Evolutionary conservation across 1,140 invertebrate species (phyloP), one percentile per base, ranked within the genome.

Genomic region (Diabrotica undecimpunctata): DNA sequence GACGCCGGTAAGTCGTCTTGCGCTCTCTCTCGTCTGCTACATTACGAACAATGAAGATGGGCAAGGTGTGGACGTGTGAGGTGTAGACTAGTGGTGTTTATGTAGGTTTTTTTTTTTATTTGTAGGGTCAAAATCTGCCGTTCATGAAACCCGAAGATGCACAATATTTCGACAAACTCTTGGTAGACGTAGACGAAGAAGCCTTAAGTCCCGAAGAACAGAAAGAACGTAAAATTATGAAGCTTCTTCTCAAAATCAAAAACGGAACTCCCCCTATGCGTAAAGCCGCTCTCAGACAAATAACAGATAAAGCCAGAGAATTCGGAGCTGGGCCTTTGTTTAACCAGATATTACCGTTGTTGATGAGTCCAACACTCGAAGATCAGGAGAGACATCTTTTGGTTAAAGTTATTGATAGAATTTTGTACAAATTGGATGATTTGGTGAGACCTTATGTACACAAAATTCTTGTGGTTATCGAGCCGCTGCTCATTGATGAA

Each of bases 121-220:
- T 46, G 25, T 46, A 46, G 80, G 82, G 82, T 11, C 84, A 86
- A 75, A 98, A 99, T 83, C 82, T 99, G 60, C 97, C 98, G 12
- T 96, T 99, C 77, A 92, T 99, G 86, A 99, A 99, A 79, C 97
- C 97, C 0, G 98, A 99, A 82, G 98, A 99, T 84, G 95, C 98
- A 35, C 98, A 99, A 80, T 99, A 99, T 83, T 99, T 99, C 81
- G 97, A 99, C 79, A 99, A 99, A 83, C 82, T 99, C 37, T 81
- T 99, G 54, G 87, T 97, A 41, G 97, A 99, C 79, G 96, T 99
- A 7, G 97, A 99, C 80, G 97, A 99, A 82, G 96, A 98, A 74
- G 83, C 89, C 0, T 82, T 99, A 11, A 93, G 91, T 63, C 95
- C 96, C 0, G 97, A 99, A 76, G 97, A 99, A 77, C 90, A 96